Percentiles rank a stretch among this genome's conserved stretches.
Conservation (phyloP, 2,888 invertebrate species). For the Pediacus dermestoides region DNA sequence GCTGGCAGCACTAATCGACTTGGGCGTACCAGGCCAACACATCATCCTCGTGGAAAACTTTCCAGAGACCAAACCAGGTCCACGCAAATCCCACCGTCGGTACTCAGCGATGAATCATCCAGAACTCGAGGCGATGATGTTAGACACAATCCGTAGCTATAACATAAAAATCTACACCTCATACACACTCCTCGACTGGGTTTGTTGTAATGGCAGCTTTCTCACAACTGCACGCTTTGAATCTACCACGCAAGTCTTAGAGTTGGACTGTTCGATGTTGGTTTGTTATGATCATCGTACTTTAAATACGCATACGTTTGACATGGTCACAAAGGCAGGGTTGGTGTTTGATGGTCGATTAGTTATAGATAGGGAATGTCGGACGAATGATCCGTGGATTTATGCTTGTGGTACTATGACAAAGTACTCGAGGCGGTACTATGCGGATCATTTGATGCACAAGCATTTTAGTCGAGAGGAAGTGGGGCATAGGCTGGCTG, state of each 20-base stretch:
- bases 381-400: constrained; percentile 63
- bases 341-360: constrained; percentile 50
- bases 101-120: constrained; percentile 42
- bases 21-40: constrained; percentile 55
- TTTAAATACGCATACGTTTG: constrained; percentile 45
- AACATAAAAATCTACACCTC: constrained; percentile 53
- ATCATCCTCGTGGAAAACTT: constrained; percentile 62
- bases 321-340: constrained; percentile 54
- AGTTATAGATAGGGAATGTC: constrained; percentile 59
- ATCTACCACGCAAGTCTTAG: constrained; percentile 49
- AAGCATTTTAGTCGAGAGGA: constrained; percentile 59
- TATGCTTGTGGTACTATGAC: constrained; percentile 65
- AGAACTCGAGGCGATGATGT: constrained; percentile 51
- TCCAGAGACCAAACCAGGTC: constrained; percentile 30
- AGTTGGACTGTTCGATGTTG: constrained; percentile 54
- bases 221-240: constrained; percentile 50
- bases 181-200: constrained; percentile 58
- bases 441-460: constrained; percentile 54
- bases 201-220: constrained; percentile 38
- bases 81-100: constrained; percentile 22
- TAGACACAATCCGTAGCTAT: constrained; percentile 42
- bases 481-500: constrained; percentile 58
- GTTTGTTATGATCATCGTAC: constrained; percentile 59
- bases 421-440: constrained; percentile 60
- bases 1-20: constrained; percentile 59